Evolutionary conservation across 2,888 invertebrate genomes (phyloP), one percentile per base, ranked within the genome.

Genomic region (Aleiodes alternator): DNA sequence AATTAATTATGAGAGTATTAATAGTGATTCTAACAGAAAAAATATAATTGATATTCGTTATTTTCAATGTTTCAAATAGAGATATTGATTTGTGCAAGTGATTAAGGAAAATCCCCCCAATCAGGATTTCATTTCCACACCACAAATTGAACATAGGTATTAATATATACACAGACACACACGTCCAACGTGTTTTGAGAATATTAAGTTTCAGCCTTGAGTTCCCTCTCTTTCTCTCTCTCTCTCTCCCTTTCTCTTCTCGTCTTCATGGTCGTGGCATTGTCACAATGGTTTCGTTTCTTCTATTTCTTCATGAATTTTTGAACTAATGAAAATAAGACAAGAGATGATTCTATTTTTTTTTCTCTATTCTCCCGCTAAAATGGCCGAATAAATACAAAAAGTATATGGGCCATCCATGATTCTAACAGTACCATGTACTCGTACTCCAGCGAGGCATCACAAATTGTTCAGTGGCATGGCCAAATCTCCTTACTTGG

Each of bases 361-460:
- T 16, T 53, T 53, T 14, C 11, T 53, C 11, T 51, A 1, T 51
- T 51, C 29, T 50, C 50, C 48, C 8, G 29, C 12, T 29, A 23
- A 23, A 68, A 23, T n/a, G 51, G n/a, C n/a, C 9, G 50, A 23
- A 68, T 14, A 29, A 29, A 50, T 29, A 29, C 29, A 50, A 61
- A 38, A 61, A 38, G 43, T 43, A 61, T 61, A 43, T 7, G 61
- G 50, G 51, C 16, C 66, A 51, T 48, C 76, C 77, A 69, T 69
- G 79, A 81, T 79, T 73, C 79, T 84, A 84, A 84, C 84, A 82
- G 84, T 83, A 83, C 81, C 81, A 78, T 72, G 75, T 76, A 78
- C 73, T 76, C 51, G 71, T 70, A 53, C 61, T 71, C 43, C 69
- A 77, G 11, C 68, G 61, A 64, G 72, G 72, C 53, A 75, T 75